phyloP scores from a whole-genome alignment of 2,888 invertebrate species.

The Cheiracanthium punctorium region DNA sequence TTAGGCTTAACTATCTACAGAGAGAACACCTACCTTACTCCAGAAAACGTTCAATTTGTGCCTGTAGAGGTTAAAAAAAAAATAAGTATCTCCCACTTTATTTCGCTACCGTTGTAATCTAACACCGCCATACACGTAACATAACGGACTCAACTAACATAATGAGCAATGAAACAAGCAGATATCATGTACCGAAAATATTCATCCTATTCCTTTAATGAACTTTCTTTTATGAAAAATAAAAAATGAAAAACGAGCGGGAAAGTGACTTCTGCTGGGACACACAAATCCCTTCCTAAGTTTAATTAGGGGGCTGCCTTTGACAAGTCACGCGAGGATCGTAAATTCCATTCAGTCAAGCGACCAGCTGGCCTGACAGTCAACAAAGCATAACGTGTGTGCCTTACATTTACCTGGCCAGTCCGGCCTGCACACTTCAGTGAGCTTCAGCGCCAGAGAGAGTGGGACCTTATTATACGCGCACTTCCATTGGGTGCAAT shows the following conservation, averaged over 20 bases:
- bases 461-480: not conserved
- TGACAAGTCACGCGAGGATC: conserved; percentile 23
- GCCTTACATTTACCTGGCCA: not conserved
- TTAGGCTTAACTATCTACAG: no score
- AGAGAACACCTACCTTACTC: no score
- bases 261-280: not conserved
- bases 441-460: no score
- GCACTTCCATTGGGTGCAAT: not conserved
- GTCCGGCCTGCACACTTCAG: no score
- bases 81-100: no score
- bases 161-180: not conserved
- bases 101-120: no score
- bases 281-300: not conserved
- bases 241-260: not conserved
- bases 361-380: conserved; percentile 47
- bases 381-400: conserved; percentile 51
- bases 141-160: no score
- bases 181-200: not conserved
- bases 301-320: not conserved
- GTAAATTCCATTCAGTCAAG: conserved; percentile 20
- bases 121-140: no score
- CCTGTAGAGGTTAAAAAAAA: no score
- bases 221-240: no score
- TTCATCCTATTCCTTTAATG: not conserved
- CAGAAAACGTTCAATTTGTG: no score